Evolutionary conservation across 2,113 vertebrate genomes (phyloP).

Genomic region (Gasterosteus aculeatus): DNA sequence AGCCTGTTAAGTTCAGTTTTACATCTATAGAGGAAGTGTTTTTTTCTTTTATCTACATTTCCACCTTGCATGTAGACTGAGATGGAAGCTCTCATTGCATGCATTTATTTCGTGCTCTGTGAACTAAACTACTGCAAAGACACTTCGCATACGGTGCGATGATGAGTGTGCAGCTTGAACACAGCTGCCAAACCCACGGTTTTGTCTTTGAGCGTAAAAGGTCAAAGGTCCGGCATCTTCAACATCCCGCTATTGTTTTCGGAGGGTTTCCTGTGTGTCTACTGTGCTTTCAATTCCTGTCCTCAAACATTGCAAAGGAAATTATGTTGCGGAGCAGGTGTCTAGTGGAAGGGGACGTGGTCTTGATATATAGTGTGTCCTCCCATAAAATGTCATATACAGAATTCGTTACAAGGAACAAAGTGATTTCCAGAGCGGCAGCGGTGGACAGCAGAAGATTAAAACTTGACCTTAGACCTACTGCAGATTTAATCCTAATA

Average conservation of each 20-base stretch:
- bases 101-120: background rate
- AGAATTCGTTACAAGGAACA: background rate
- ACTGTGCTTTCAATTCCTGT: slow-evolving; percentile 47
- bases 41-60: no score
- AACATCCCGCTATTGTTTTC: slow-evolving; percentile 76
- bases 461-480: slow-evolving; percentile 12
- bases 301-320: background rate
- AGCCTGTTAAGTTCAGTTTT: slow-evolving; percentile 9
- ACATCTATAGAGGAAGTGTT: background rate
- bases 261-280: slow-evolving; percentile 58
- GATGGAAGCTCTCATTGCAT: background rate
- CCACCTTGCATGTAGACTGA: background rate
- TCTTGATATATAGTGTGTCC: slow-evolving; percentile 22
- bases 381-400: slow-evolving; percentile 1
- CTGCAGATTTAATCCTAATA: background rate
- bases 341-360: slow-evolving; percentile 9
- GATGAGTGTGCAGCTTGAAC: background rate
- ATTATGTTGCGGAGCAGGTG: slow-evolving; percentile 45
- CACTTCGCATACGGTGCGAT: background rate
- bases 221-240: slow-evolving; percentile 66
- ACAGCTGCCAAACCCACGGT: slow-evolving; percentile 37
- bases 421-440: slow-evolving; percentile 9
- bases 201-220: slow-evolving; percentile 48
- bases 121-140: background rate
- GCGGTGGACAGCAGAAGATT: background rate